Conservation (phyloP, 2,113 vertebrate genomes). For the Perca flavescens region DNA sequence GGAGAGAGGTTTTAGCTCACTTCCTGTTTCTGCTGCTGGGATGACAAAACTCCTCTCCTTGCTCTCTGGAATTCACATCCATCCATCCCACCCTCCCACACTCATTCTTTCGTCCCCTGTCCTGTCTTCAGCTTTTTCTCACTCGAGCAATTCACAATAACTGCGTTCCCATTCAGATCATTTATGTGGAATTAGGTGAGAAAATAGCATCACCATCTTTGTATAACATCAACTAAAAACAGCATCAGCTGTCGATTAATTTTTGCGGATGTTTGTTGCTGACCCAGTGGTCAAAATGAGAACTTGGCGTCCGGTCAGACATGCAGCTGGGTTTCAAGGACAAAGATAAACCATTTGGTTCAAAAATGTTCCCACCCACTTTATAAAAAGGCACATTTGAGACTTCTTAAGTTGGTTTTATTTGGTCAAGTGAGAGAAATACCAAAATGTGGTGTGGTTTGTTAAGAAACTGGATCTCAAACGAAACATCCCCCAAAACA, state of each 20-base stretch:
- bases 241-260: not conserved
- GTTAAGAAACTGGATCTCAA: conserved; percentile 6
- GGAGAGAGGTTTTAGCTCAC: conserved; percentile 81
- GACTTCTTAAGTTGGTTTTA: conserved; percentile 24
- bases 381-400: conserved; percentile 11
- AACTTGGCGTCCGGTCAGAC: conserved; percentile 18
- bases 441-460: conserved; percentile 5
- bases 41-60: conserved; percentile 72
- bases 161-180: conserved; percentile 17
- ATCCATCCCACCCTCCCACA: conserved; percentile 41
- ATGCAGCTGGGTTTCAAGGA: conserved; percentile 57
- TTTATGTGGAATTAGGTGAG: not conserved
- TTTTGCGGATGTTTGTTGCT: conserved; percentile 28
- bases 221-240: not conserved
- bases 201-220: not conserved
- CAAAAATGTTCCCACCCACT: conserved; percentile 39
- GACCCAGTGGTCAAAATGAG: conserved; percentile 5
- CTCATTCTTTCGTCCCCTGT: conserved; percentile 40
- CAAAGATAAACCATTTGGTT: conserved; percentile 32
- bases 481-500: not conserved
- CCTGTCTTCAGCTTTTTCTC: conserved; percentile 16
- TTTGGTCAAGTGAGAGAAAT: conserved; percentile 33
- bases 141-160: not conserved
- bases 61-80: conserved; percentile 76
- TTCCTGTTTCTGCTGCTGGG: conserved; percentile 82